Conservation (phyloP, 2,113 vertebrate genomes). For the Etheostoma cragini region DNA sequence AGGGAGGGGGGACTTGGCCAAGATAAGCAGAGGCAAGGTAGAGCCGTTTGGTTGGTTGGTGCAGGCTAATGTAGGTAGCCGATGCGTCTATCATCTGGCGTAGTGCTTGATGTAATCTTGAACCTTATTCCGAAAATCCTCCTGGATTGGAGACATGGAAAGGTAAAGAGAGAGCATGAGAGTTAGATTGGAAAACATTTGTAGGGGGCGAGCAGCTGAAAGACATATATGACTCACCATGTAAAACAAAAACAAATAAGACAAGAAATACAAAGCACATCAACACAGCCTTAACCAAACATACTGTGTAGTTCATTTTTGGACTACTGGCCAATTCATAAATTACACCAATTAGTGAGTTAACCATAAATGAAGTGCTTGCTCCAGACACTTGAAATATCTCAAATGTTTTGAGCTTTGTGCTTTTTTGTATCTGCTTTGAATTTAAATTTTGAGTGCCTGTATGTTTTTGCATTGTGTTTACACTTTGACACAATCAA, state of each 20-base stretch:
- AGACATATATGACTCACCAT: not conserved
- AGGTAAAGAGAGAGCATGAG: constrained; percentile 1
- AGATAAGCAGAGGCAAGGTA: constrained; percentile 69
- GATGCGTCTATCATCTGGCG: constrained; percentile 91
- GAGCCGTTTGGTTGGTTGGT: constrained; percentile 72
- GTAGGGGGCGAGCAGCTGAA: not conserved
- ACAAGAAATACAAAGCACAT: not conserved
- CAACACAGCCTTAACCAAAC: not conserved
- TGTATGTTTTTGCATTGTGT: not conserved
- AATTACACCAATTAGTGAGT: not conserved
- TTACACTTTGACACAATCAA: too few species aligned
- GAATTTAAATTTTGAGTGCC: too few species aligned
- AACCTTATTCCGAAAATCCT: constrained; percentile 94
- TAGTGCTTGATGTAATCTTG: constrained; percentile 96
- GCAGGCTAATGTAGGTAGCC: constrained; percentile 42
- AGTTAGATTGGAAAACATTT: not conserved
- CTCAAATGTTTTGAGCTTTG: not conserved
- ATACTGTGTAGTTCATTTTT: too few species aligned
- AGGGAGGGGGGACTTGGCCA: constrained; percentile 57
- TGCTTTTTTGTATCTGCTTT: not conserved
- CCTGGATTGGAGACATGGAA: constrained; percentile 77
- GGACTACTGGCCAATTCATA: not conserved
- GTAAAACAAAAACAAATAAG: not conserved
- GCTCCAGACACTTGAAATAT: not conserved
- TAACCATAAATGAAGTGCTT: not conserved